A percentile compares a stretch with the other conserved stretches of the same genome.
Evolutionary conservation across 2,888 invertebrate genomes (phyloP).

Genomic region (Urechis unicinctus): DNA sequence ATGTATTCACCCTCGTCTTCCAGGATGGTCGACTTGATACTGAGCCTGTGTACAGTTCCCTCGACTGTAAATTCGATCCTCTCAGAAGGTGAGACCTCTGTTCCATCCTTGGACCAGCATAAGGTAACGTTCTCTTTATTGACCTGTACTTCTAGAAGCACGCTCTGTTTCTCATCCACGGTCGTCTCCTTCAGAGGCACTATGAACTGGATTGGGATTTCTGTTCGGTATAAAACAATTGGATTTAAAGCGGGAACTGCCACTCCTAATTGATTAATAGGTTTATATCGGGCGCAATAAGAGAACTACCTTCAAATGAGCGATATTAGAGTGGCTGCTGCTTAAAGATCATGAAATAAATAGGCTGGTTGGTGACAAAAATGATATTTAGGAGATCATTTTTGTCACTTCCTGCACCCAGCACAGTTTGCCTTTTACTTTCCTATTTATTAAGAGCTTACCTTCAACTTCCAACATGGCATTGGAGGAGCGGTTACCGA

Average conservation of each 20-base stretch:
- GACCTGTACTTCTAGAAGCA: conserved; percentile 61
- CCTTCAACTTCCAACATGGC: conserved; percentile 4
- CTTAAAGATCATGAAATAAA: too few species aligned
- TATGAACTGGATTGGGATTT: conserved; percentile 39
- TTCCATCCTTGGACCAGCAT: conserved; percentile 45
- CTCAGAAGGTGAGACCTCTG: conserved; percentile 20
- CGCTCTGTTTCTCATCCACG: conserved; percentile 33
- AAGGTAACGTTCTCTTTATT: conserved; percentile 37
- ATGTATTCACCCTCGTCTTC: conserved; percentile 82
- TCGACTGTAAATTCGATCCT: conserved; percentile 23
- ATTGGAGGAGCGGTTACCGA: not conserved
- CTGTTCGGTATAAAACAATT: conserved; percentile 28
- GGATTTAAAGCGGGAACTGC: too few species aligned
- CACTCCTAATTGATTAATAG: too few species aligned
- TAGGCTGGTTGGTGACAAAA: too few species aligned
- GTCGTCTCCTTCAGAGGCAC: conserved; percentile 35
- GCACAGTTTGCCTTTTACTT: too few species aligned
- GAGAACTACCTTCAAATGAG: too few species aligned
- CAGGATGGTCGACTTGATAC: conserved; percentile 73
- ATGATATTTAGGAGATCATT: too few species aligned
- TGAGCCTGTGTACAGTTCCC: conserved; percentile 54
- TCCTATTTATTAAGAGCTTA: too few species aligned
- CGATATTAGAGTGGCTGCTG: too few species aligned
- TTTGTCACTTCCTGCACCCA: too few species aligned
- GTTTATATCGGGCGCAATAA: too few species aligned